phyloP scores from a whole-genome alignment of 2,888 invertebrate genomes.

The Chelonus formosanus region DNA sequence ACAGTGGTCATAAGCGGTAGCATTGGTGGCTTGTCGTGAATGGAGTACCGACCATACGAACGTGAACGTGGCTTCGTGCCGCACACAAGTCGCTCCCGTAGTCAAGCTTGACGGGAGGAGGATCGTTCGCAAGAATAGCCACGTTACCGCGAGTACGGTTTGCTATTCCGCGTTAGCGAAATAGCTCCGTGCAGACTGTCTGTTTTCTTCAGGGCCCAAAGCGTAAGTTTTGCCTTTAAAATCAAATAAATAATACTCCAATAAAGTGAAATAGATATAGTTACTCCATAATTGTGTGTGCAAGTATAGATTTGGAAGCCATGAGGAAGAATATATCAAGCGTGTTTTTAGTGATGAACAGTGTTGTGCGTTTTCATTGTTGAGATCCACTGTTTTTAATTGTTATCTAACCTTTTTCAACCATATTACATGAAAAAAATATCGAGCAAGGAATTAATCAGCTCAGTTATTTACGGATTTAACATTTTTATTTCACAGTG shows the following conservation, averaged over 20 bases:
- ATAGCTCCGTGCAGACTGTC: conserved; percentile 62
- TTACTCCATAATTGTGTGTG: background rate
- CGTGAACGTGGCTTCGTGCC: conserved; percentile 39
- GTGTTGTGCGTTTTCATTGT: conserved; percentile 22
- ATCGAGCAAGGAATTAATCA: background rate
- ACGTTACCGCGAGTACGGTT: conserved; percentile 50
- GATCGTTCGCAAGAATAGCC: conserved; percentile 62
- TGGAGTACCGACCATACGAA: conserved; percentile 32
- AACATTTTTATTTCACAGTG: too few species aligned
- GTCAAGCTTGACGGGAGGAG: conserved; percentile 55
- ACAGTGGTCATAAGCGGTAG: conserved; percentile 15
- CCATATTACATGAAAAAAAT: too few species aligned
- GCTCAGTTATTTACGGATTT: background rate
- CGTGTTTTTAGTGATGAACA: conserved; percentile 24
- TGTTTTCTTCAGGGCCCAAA: conserved; percentile 60
- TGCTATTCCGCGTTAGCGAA: conserved; percentile 63
- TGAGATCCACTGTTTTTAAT: conserved; percentile 8
- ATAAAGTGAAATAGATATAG: too few species aligned
- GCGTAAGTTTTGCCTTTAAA: conserved; percentile 53
- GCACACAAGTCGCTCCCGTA: conserved; percentile 33
- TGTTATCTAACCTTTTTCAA: conserved; percentile 28
- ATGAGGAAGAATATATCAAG: conserved; percentile 9
- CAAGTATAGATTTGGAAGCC: conserved; percentile 3
- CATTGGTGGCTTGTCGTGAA: conserved; percentile 27
- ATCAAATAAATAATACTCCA: too few species aligned